Base-by-base conservation (phyloP, 2,888 invertebrate species). In the Pteria penguin region DNA sequence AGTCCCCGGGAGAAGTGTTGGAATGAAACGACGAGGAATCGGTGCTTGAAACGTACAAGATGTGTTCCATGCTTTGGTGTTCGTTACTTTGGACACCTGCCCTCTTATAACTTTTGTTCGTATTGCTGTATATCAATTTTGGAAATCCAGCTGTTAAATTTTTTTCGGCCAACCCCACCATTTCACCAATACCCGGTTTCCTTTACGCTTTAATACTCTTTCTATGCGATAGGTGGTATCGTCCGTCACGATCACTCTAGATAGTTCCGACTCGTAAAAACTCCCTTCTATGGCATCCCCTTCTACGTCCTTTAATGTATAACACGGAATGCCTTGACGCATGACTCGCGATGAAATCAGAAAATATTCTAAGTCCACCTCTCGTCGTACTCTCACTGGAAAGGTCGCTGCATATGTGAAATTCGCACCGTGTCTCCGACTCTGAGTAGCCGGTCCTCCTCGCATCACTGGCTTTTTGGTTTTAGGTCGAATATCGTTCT, bases 301-400 rank as follows among this genome's bases (percentile, higher is more conserved):
- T 32, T 32, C 22, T 5, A 32, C n/a, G 36, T 63, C 63, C 11
- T 32, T 63, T 36, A 63, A 29, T 2, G 33, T 32, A 22, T 32
- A 63, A 63, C 24, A 11, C 5, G 36, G 33, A 5, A 33, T 11
- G 22, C 63, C 45, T 63, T 63, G 2, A 24, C n/a, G 32, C 22
- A 32, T 33, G 1, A n/a, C 32, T 32, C 63, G n/a, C 11, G 33
- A 14, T 22, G 18, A 5, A 5, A 63, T 24, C 8, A 63, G n/a
- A 24, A 63, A 63, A 63, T 63, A 63, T 32, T 63, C 63, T 32
- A 32, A 24, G 63, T 63, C 4, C 36, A 63, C 5, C 63, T 32
- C n/a, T 63, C 36, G 63, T 63, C 63, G 33, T 24, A 33, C 14
- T 63, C 36, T 8, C 62, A 18, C 4, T 62, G 18, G 31, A 62